Conservation (phyloP, 2,797 vertebrate genomes). For the Sciurus carolinensis region DNA sequence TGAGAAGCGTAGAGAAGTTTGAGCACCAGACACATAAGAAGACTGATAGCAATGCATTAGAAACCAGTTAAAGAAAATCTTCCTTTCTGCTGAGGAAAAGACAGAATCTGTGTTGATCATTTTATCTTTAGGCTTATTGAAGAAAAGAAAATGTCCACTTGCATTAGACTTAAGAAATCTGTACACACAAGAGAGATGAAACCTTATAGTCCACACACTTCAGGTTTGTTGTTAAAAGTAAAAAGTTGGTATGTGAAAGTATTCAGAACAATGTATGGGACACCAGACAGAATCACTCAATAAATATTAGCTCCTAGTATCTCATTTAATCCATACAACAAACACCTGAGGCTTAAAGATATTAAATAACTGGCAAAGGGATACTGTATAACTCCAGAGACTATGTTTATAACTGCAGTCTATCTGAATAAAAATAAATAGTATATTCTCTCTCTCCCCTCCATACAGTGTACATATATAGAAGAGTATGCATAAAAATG, state of each 20-base stretch:
- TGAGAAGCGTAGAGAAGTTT: background rate
- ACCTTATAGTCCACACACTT: background rate
- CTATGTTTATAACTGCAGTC: background rate
- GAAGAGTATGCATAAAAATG: background rate
- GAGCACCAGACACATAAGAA: background rate
- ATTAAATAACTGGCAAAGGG: background rate
- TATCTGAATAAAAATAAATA: background rate
- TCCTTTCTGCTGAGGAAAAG: background rate
- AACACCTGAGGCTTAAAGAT: background rate
- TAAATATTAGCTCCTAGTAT: background rate
- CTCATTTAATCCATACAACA: constrained; percentile 26
- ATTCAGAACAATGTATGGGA: background rate
- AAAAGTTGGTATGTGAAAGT: background rate
- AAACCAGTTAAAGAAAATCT: background rate
- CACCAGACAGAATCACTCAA: background rate
- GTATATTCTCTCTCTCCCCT: background rate
- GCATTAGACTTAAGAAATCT: constrained; percentile 13
- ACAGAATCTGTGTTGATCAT: background rate
- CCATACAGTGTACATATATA: background rate
- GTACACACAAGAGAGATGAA: background rate
- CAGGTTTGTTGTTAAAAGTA: background rate
- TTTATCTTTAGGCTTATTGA: background rate
- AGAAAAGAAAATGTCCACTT: constrained; percentile 26
- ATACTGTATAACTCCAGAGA: background rate
- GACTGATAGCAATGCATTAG: background rate